phyloP scores from a whole-genome alignment of 2,797 vertebrate species.

The Chloroceryle amazona region DNA sequence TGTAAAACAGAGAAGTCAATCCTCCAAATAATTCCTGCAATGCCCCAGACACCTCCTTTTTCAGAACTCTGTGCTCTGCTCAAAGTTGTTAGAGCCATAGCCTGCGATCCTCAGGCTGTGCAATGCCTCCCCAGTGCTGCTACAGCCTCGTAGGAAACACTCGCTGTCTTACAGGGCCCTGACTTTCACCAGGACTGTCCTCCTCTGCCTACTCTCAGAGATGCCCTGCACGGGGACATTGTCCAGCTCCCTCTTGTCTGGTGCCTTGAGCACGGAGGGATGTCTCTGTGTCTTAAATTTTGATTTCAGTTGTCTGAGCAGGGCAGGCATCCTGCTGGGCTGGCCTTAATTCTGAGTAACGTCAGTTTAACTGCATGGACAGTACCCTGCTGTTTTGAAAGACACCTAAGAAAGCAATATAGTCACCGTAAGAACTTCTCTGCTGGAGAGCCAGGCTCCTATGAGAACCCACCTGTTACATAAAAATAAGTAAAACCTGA shows the following conservation, averaged over 20 bases:
- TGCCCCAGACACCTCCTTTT: neutral
- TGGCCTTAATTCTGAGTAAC: constrained; percentile 14
- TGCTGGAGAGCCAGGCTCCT: constrained; percentile 23
- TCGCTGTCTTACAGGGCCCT: neutral
- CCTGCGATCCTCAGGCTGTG: rapidly evolving
- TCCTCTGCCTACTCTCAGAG: neutral
- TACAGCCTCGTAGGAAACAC: neutral
- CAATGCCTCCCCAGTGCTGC: neutral
- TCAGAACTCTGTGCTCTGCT: neutral
- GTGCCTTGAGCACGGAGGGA: neutral
- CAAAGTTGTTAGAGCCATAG: neutral
- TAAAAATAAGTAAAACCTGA: constrained; percentile 38
- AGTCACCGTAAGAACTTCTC: constrained; percentile 27
- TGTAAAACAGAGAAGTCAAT: neutral
- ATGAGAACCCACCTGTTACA: neutral
- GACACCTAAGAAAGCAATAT: constrained; percentile 55
- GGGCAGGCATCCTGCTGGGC: neutral
- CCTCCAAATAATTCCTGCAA: neutral
- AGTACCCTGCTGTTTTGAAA: constrained; percentile 46
- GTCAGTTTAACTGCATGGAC: neutral
- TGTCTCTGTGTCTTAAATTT: neutral
- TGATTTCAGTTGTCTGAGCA: constrained; percentile 1
- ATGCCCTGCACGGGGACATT: rapidly evolving
- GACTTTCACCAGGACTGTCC: neutral
- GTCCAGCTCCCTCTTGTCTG: neutral